These are phyloP conservation scores for Promerops cafer DNA, from an alignment of 2,113 vertebrate genomes.

Conservation along the genomic window DNA sequence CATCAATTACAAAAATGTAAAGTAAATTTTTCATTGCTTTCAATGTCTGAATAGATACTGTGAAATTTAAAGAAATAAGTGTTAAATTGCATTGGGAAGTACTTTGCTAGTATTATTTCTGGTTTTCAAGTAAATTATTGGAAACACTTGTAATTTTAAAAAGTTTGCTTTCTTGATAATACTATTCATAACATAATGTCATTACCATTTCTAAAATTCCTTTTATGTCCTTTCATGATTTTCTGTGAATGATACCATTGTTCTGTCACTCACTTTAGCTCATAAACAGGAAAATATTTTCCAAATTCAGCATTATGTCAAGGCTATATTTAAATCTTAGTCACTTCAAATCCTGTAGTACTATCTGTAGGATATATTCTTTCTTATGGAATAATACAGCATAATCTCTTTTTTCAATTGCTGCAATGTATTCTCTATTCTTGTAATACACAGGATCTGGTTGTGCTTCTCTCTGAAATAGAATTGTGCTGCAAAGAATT, in stretches of 20 bases:
- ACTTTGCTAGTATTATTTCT: neutral
- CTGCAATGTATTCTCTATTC: neutral
- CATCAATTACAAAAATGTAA: neutral
- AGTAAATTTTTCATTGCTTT: neutral
- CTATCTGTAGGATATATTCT: neutral
- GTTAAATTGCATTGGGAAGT: neutral
- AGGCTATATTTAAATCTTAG: neutral
- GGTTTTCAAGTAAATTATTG: neutral
- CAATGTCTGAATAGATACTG: neutral
- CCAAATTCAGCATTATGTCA: neutral
- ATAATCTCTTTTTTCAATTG: neutral
- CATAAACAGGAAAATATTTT: conserved; percentile 26
- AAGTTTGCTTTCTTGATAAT: neutral
- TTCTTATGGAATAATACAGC: neutral
- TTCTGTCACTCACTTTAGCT: neutral
- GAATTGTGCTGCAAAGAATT: neutral
- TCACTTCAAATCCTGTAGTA: neutral
- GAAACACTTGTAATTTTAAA: neutral
- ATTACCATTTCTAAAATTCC: neutral
- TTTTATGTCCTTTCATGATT: neutral
- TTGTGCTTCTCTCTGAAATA: neutral
- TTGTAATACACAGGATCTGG: neutral
- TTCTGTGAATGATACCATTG: conserved; percentile 23
- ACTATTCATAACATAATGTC: neutral
- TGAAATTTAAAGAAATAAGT: neutral